phyloP scores from a whole-genome alignment of 1,140 invertebrate species.

The Caerostris darwini region DNA sequence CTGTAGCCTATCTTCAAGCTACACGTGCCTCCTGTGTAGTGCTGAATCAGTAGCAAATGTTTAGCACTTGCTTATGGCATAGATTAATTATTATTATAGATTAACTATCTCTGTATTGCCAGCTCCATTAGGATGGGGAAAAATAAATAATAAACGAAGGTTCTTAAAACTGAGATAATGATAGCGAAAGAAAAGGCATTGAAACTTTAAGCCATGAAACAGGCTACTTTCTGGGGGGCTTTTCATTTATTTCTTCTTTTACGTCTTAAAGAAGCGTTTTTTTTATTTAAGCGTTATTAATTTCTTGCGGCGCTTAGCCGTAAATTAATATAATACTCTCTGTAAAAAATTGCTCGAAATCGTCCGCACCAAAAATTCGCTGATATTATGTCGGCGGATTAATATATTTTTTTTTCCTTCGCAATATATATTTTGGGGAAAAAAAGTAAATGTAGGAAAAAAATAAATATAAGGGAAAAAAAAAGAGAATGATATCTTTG shows the following conservation, averaged over 20 bases:
- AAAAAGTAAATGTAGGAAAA: background rate
- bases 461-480: too few species aligned
- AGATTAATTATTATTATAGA: too few species aligned
- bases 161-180: conserved; percentile 39
- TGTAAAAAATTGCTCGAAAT: conserved; percentile 9
- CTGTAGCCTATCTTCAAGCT: too few species aligned
- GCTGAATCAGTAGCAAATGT: too few species aligned
- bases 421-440: background rate
- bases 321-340: conserved; percentile 43
- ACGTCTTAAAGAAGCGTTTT: background rate
- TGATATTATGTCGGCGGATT: background rate
- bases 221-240: background rate
- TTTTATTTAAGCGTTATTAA: conserved; percentile 64
- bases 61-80: too few species aligned
- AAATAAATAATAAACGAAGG: background rate
- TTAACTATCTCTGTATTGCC: too few species aligned
- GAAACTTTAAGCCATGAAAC: conserved; percentile 60
- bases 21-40: too few species aligned
- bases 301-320: conserved; percentile 15
- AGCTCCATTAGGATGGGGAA: background rate
- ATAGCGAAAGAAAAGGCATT: conserved; percentile 32
- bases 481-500: conserved; percentile 19
- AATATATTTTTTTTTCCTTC: background rate
- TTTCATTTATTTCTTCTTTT: background rate
- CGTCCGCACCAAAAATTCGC: background rate